A percentile compares a stretch with the other conserved stretches of the same genome.
Conservation (phyloP, 2,888 invertebrate genomes). For the Saturnia pavonia region DNA sequence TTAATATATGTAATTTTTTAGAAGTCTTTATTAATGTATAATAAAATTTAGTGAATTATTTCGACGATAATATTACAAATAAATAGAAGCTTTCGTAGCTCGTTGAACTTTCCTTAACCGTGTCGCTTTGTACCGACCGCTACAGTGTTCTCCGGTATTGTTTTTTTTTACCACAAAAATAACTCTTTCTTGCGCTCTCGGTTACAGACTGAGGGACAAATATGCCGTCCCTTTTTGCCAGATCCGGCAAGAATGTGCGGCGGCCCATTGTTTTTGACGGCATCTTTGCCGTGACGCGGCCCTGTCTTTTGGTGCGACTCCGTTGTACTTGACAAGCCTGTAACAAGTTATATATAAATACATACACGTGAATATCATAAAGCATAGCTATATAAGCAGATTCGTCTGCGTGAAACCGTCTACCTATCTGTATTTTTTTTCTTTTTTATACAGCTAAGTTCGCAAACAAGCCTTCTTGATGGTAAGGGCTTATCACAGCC, state of each 20-base stretch:
- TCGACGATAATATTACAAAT: neutral
- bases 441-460: too few species aligned
- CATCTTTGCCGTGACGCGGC: slow-evolving; percentile 12
- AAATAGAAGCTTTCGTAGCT: slow-evolving; percentile 14
- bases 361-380: neutral
- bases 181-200: slow-evolving; percentile 37
- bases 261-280: slow-evolving; percentile 23
- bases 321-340: neutral
- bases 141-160: slow-evolving; percentile 38
- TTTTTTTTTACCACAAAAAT: slow-evolving; percentile 44
- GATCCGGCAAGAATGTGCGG: slow-evolving; percentile 13
- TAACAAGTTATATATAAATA: neutral
- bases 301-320: slow-evolving; percentile 8
- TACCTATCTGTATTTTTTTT: neutral
- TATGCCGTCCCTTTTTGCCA: slow-evolving; percentile 28
- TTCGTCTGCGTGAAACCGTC: neutral
- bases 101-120: slow-evolving; percentile 22
- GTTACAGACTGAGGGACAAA: slow-evolving; percentile 27
- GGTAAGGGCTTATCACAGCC: too few species aligned
- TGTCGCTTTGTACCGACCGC: slow-evolving; percentile 52
- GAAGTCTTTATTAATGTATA: too few species aligned
- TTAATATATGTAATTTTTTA: too few species aligned
- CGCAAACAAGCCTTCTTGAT: too few species aligned
- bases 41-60: too few species aligned
- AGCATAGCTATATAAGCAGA: neutral